Evolutionary conservation across 2,888 invertebrate species (phyloP).

Genomic region (Schrankia costaestrigalis): DNA sequence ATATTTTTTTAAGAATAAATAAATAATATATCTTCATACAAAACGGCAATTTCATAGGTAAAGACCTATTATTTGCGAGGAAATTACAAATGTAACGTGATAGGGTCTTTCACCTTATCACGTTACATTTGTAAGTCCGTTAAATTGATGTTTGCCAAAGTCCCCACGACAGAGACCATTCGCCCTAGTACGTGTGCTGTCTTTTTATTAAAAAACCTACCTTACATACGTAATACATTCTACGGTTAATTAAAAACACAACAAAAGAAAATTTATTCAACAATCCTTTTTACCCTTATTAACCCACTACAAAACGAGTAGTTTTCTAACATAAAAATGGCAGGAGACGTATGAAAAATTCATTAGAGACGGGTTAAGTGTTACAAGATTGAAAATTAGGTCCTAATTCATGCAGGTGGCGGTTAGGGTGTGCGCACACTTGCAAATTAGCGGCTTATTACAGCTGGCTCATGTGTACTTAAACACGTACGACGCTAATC

Average conservation of each 20-base stretch:
- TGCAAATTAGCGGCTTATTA: slow-evolving; percentile 62
- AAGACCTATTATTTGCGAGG: too few species aligned
- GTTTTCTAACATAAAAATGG: slow-evolving; percentile 29
- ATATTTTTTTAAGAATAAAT: too few species aligned
- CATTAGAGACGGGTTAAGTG: slow-evolving; percentile 42
- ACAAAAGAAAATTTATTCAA: background rate
- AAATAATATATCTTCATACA: too few species aligned
- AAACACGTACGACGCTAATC: slow-evolving; percentile 48
- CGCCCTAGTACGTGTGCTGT: too few species aligned
- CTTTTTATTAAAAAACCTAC: too few species aligned
- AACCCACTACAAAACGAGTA: slow-evolving; percentile 20
- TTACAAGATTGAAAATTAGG: slow-evolving; percentile 50
- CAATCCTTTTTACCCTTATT: slow-evolving; percentile 11
- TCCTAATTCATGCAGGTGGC: slow-evolving; percentile 63
- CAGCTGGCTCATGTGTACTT: slow-evolving; percentile 39
- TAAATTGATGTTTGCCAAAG: too few species aligned
- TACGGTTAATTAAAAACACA: background rate
- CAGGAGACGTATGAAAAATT: slow-evolving; percentile 52
- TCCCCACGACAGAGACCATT: too few species aligned
- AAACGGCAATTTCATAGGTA: too few species aligned
- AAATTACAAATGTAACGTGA: too few species aligned
- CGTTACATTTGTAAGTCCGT: too few species aligned
- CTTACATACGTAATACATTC: too few species aligned
- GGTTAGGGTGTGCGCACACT: slow-evolving; percentile 48
- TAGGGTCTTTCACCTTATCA: too few species aligned